Evolutionary conservation across 2,113 vertebrate species (phyloP).

Genomic region (Neotoma lepida): DNA sequence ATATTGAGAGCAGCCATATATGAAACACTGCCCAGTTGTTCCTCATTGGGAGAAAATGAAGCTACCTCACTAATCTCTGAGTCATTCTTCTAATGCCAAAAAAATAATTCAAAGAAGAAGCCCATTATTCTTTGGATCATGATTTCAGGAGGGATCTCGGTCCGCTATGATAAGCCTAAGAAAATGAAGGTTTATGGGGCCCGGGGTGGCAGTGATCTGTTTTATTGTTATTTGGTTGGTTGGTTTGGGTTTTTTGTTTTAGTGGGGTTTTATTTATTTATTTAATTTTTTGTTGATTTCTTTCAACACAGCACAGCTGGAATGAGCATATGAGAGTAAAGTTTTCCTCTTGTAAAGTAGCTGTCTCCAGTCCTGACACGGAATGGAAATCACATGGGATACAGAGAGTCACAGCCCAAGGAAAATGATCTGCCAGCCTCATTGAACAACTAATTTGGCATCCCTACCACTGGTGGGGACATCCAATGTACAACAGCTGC

Average conservation of each 20-base stretch:
- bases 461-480: slow-evolving; percentile 16
- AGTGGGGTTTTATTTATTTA: neutral
- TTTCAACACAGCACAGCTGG: neutral
- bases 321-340: neutral
- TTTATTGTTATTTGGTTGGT: no score
- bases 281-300: neutral
- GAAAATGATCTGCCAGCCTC: slow-evolving; percentile 59
- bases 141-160: neutral
- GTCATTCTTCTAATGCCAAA: neutral
- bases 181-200: slow-evolving; percentile 3
- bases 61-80: neutral
- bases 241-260: neutral
- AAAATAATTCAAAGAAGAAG: slow-evolving; percentile 30
- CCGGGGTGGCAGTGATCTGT: no score
- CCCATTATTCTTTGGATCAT: slow-evolving; percentile 15
- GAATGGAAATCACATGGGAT: slow-evolving; percentile 23
- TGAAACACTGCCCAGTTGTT: neutral
- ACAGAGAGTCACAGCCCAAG: slow-evolving; percentile 55
- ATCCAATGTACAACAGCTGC: slow-evolving; percentile 42
- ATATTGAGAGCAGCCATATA: neutral
- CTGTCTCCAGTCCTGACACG: slow-evolving; percentile 9
- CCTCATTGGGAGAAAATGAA: neutral
- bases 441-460: slow-evolving; percentile 59
- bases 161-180: neutral
- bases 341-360: slow-evolving; percentile 21